phyloP scores from a whole-genome alignment of 2,888 invertebrate genomes.

The Rhorus exstirpatorius region DNA sequence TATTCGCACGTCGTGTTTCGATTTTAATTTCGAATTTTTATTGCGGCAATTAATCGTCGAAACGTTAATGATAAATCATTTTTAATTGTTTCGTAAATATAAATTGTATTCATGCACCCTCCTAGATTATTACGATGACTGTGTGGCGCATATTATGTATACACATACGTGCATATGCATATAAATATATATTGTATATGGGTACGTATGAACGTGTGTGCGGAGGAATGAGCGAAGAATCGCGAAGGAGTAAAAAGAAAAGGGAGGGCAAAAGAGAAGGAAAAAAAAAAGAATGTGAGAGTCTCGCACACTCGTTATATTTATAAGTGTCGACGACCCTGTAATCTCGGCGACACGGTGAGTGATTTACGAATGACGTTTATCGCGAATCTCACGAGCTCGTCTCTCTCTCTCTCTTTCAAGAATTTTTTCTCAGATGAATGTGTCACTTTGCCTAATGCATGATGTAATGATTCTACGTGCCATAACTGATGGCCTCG shows the following conservation, averaged over 20 bases:
- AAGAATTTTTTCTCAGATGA: constrained; percentile 58
- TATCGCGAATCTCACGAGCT: constrained; percentile 67
- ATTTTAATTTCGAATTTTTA: constrained; percentile 9
- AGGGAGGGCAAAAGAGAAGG: constrained; percentile 1
- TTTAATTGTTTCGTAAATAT: constrained; percentile 21
- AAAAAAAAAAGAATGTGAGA: constrained; percentile 49
- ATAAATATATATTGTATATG: neutral
- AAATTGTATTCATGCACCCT: constrained; percentile 11
- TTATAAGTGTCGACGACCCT: constrained; percentile 70
- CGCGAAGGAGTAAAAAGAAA: constrained; percentile 14
- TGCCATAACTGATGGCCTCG: constrained; percentile 52
- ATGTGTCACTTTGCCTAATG: constrained; percentile 53
- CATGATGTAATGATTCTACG: neutral
- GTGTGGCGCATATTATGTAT: no score
- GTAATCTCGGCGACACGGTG: constrained; percentile 68
- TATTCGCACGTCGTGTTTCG: neutral
- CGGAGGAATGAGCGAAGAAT: constrained; percentile 43
- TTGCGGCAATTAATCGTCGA: neutral
- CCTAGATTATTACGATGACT: constrained; percentile 17
- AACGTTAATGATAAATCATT: neutral
- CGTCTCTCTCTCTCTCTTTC: constrained; percentile 18
- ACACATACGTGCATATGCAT: neutral
- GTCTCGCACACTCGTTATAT: constrained; percentile 65
- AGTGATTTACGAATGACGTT: constrained; percentile 71
- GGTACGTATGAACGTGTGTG: neutral